A percentile compares a stretch with the other conserved stretches of the same genome.
Conservation (phyloP, 2,113 vertebrate genomes). For the Naja naja region DNA sequence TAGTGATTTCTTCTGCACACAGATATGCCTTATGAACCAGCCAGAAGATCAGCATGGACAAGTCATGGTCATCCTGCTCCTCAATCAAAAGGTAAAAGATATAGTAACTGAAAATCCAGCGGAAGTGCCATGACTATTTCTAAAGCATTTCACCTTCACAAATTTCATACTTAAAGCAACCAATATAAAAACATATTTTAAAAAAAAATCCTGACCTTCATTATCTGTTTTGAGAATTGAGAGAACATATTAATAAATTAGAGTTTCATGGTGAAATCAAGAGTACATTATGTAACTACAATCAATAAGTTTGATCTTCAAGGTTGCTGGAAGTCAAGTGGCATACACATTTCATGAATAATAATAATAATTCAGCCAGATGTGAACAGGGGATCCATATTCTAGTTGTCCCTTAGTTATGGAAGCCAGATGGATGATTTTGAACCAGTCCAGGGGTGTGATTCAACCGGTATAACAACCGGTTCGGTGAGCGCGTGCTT, state of each 20-base stretch:
- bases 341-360: background rate
- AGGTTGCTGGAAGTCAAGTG: background rate
- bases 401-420: background rate
- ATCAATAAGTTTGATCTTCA: background rate
- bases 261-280: background rate
- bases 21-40: slow-evolving; percentile 84
- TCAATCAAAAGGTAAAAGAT: slow-evolving; percentile 78
- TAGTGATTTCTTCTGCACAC: slow-evolving; percentile 41
- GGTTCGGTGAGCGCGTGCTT: no score
- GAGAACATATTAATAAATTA: background rate
- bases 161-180: background rate
- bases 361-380: background rate
- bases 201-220: background rate
- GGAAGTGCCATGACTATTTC: background rate
- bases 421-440: background rate
- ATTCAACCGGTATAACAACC: no score
- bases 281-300: background rate
- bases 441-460: background rate
- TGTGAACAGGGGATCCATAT: background rate
- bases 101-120: background rate
- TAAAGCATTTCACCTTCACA: background rate
- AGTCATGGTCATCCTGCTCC: slow-evolving; percentile 75
- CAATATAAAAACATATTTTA: background rate
- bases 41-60: slow-evolving; percentile 82
- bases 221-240: background rate